phyloP scores from a whole-genome alignment of 2,797 vertebrate genomes.

The Carduelis carduelis region DNA sequence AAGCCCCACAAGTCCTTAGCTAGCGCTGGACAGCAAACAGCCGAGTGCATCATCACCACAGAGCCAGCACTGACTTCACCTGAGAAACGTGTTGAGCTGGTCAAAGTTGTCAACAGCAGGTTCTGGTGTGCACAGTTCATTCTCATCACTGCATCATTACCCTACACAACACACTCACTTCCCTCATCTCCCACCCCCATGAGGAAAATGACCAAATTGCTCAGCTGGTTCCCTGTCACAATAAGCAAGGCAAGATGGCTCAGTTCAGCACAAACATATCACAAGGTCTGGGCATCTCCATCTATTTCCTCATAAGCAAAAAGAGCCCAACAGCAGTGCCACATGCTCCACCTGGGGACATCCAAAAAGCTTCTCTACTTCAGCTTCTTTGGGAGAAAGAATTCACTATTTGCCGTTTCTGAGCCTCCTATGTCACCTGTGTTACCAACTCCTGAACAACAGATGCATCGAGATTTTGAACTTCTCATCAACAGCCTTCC shows the following conservation, averaged over 20 bases:
- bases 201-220: background rate
- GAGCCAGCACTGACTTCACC: background rate
- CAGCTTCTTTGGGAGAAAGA: background rate
- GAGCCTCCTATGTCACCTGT: background rate
- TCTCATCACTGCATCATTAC: background rate
- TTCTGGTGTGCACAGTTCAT: background rate
- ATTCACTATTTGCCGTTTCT: background rate
- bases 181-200: background rate
- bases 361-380: background rate
- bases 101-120: background rate
- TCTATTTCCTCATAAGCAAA: fast-evolving
- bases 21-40: background rate
- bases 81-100: background rate
- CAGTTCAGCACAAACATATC: background rate
- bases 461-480: fast-evolving
- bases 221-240: background rate
- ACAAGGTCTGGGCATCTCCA: background rate
- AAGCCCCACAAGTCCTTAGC: background rate
- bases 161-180: fast-evolving
- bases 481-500: background rate
- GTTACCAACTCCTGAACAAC: background rate
- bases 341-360: background rate
- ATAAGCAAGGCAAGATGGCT: background rate
- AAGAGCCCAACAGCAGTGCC: background rate
- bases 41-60: fast-evolving